Conservation (phyloP, 1,140 invertebrate genomes). For the Hyles vespertilio region DNA sequence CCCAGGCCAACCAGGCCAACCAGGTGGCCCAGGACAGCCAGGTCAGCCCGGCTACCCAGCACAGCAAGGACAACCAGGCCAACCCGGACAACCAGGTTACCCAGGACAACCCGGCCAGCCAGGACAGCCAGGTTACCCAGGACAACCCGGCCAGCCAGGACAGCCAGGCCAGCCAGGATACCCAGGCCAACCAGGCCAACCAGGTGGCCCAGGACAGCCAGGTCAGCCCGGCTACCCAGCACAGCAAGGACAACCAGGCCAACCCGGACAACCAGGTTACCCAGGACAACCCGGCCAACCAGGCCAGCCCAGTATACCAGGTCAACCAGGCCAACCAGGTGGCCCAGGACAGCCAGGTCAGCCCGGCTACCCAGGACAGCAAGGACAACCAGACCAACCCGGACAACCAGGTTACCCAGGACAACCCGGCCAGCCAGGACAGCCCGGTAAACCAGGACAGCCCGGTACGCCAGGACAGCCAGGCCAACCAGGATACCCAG, state of each 20-base stretch:
- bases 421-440: constrained; percentile 11
- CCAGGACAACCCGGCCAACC: constrained; percentile 9
- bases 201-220: too few relatives aligned
- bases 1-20: constrained; percentile 6
- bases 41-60: constrained; percentile 23
- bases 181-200: too few relatives aligned
- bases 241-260: neutral
- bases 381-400: constrained; percentile 26
- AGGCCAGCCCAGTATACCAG: constrained; percentile 12
- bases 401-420: constrained; percentile 21
- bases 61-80: constrained; percentile 15
- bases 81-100: constrained; percentile 12
- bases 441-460: constrained; percentile 18
- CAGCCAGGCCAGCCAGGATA: constrained; percentile 12
- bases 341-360: constrained; percentile 16
- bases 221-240: too few relatives aligned
- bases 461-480: constrained; percentile 20
- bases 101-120: constrained; percentile 12
- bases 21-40: constrained; percentile 12
- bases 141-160: neutral
- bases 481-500: constrained; percentile 17
- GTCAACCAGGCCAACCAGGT: constrained; percentile 18
- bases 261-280: constrained; percentile 15
- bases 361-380: constrained; percentile 22
- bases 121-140: constrained; percentile 12